A percentile compares a stretch with the other conserved stretches of the same genome.
These are phyloP conservation scores for Agonopterix arenella DNA, from an alignment of 2,888 invertebrate species.

Conservation along the genomic window DNA sequence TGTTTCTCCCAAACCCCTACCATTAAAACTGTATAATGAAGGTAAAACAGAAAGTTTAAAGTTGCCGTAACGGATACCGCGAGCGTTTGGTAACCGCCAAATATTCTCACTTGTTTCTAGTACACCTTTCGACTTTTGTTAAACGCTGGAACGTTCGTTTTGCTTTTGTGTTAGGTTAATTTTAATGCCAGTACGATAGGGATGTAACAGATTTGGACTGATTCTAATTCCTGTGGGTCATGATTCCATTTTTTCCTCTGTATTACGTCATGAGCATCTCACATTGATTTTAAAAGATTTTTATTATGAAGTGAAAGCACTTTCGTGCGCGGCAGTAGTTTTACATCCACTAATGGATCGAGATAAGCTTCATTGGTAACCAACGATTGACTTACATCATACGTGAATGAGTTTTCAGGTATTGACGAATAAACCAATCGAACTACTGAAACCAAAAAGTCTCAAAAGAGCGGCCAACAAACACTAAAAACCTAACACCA, in stretches of 20 bases:
- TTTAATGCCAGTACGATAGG: no score
- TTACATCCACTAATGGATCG: constrained; percentile 36
- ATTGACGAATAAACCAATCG: no score
- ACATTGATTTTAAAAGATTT: no score
- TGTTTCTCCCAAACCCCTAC: constrained; percentile 7
- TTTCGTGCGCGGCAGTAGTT: constrained; percentile 21
- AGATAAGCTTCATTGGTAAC: constrained; percentile 21
- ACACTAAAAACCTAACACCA: no score
- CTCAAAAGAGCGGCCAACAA: no score
- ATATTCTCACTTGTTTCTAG: not conserved
- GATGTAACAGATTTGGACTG: no score
- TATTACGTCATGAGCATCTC: no score
- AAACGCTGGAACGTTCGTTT: no score
- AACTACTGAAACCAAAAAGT: no score
- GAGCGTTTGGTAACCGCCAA: not conserved
- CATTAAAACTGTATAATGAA: constrained; percentile 44
- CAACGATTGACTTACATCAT: constrained; percentile 6
- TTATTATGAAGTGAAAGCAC: constrained; percentile 5
- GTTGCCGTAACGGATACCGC: not conserved
- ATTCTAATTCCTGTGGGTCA: no score
- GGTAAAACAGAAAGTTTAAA: constrained; percentile 7
- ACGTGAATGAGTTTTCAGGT: not conserved
- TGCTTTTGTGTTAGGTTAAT: no score
- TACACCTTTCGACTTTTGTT: not conserved
- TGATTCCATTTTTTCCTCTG: no score